phyloP scores from a whole-genome alignment of 2,888 invertebrate genomes.

The Dasysyrphus tricinctus region DNA sequence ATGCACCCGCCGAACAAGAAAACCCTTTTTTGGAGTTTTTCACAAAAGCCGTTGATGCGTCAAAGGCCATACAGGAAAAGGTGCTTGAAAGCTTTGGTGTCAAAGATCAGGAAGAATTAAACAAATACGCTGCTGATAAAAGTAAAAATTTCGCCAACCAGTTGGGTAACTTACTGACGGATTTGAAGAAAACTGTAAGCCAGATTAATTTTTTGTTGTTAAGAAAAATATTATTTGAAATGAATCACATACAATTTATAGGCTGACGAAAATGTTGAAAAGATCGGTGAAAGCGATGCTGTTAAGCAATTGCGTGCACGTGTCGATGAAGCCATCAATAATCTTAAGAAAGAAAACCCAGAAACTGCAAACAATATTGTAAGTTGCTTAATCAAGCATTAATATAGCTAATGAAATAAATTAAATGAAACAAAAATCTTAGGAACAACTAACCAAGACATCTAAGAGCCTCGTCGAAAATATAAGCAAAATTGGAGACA shows the following conservation, averaged over 20 bases:
- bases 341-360: conserved; percentile 62
- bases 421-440: too few species aligned
- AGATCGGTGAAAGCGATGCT: conserved; percentile 57
- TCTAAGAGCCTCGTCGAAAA: conserved; percentile 51
- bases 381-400: conserved; percentile 5
- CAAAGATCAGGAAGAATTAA: conserved; percentile 55
- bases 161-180: conserved; percentile 36
- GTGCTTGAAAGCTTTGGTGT: conserved; percentile 55
- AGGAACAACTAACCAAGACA: conserved; percentile 64
- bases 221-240: neutral
- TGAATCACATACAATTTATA: neutral
- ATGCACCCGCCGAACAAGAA: conserved; percentile 41
- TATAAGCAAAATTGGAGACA: conserved; percentile 55
- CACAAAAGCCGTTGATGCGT: conserved; percentile 24
- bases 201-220: neutral
- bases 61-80: conserved; percentile 49
- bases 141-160: conserved; percentile 37
- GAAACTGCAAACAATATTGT: conserved; percentile 56
- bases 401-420: neutral
- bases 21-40: conserved; percentile 48
- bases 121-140: conserved; percentile 37
- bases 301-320: conserved; percentile 49
- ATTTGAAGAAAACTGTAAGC: conserved; percentile 60
- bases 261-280: conserved; percentile 57
- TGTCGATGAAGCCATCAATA: conserved; percentile 56